Evolutionary conservation across 2,113 vertebrate genomes (phyloP), one percentile per base, ranked within the genome.

Genomic region (Chloropsis hardwickii): DNA sequence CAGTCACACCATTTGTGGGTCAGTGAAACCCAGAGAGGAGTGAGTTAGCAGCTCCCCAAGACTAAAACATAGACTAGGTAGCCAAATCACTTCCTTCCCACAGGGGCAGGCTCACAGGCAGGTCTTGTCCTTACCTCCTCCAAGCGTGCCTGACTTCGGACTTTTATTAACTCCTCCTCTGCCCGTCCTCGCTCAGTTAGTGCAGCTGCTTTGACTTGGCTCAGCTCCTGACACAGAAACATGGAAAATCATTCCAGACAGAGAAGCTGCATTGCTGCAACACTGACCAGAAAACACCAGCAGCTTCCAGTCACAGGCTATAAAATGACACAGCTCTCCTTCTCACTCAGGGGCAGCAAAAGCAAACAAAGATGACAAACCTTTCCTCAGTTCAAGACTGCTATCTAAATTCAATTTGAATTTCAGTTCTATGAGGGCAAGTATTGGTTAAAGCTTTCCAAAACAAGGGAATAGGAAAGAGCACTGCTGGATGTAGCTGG

Each of bases 91-190:
- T 42, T 42, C 62, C 60, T n/a, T 33, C 17, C 10, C 44, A 23
- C 31, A 72, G 40, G 31, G 42, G 9, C 56, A 85, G 35, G 10
- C 39, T 44, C 61, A 35, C 31, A 60, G 65, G 29, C 57, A 77
- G 40, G 24, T 69, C 18, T 27, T n/a, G 18, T 19, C 31, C 97
- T 95, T 79, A 99, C 99, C 99, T 99, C 98, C 94, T 99, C 99
- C 97, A 98, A 54, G 16, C 98, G 98, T 11, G 97, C 97, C 90
- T 99, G 98, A 84, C 85, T 97, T 73, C 98, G 98, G 18, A 97
- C 98, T 95, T 98, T 98, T 12, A 98, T 92, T 51, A 99, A 95
- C 77, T 99, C 98, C 91, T 99, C 99, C 74, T 99, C 99, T 0
- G 98, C 98, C 58, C 98, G 98, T 53, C 97, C 96, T 31, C 98